phyloP scores from a whole-genome alignment of 1,140 invertebrate species.

The Anastrepha ludens region DNA sequence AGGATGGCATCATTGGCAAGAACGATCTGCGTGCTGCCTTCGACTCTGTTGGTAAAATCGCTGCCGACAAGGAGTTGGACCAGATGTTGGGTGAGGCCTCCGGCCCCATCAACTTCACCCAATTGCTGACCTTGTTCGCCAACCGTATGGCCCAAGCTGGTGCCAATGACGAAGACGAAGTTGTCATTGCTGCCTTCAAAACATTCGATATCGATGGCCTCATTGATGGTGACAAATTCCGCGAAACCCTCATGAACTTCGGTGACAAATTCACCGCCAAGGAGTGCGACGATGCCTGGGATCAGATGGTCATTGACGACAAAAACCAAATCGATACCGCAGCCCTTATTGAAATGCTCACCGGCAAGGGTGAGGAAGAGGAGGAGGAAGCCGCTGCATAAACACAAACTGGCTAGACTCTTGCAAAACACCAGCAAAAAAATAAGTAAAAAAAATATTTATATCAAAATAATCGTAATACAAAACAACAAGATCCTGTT shows the following conservation, averaged over 20 bases:
- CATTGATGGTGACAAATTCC: conserved; percentile 92
- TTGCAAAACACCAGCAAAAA: conserved; percentile 68
- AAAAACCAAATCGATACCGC: conserved; percentile 94
- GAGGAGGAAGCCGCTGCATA: conserved; percentile 78
- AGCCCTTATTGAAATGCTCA: conserved; percentile 90
- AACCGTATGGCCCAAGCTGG: conserved; percentile 87
- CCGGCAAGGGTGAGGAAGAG: conserved; percentile 86
- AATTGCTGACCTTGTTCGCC: conserved; percentile 93
- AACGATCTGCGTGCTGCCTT: conserved; percentile 96
- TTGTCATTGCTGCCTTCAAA: conserved; percentile 95
- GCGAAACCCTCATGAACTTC: conserved; percentile 95
- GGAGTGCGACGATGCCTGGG: conserved; percentile 95
- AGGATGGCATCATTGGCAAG: conserved; percentile 98
- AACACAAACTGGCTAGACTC: conserved; percentile 42
- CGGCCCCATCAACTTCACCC: conserved; percentile 96
- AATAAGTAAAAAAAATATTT: conserved; percentile 65
- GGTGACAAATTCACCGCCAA: conserved; percentile 96
- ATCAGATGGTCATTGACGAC: conserved; percentile 95
- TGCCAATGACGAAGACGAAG: conserved; percentile 93
- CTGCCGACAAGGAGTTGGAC: conserved; percentile 92
- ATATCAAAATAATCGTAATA: conserved; percentile 71
- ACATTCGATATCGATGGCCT: conserved; percentile 94
- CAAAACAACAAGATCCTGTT: conserved; percentile 58
- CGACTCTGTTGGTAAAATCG: conserved; percentile 93
- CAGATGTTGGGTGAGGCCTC: conserved; percentile 92